These are phyloP conservation scores for Pterobdella sp. DNA, from an alignment of 2,888 invertebrate species.

Conservation along the genomic window DNA sequence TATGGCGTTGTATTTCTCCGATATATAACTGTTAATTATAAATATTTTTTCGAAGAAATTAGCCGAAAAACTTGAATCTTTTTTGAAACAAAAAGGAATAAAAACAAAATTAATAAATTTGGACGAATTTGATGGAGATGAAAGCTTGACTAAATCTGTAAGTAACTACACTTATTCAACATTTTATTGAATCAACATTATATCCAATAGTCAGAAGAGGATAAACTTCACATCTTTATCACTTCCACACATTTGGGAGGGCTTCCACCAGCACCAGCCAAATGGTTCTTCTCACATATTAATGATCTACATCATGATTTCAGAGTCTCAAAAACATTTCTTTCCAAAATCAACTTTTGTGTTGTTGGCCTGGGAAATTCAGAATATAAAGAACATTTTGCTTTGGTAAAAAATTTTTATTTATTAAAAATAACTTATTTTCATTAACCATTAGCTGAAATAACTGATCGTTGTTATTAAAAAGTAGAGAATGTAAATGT, in stretches of 20 bases:
- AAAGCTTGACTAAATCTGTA: conserved; percentile 46
- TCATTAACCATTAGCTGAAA: too few relatives aligned
- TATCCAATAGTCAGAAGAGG: neutral
- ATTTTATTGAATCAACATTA: neutral
- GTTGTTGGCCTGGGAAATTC: conserved; percentile 58
- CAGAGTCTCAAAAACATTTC: conserved; percentile 53
- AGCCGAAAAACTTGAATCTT: conserved; percentile 38
- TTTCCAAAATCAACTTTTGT: conserved; percentile 52
- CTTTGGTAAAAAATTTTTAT: conserved; percentile 39
- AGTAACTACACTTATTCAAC: conserved; percentile 8
- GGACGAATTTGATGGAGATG: conserved; percentile 50
- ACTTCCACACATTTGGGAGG: conserved; percentile 57
- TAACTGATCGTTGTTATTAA: too few relatives aligned
- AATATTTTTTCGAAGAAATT: conserved; percentile 38
- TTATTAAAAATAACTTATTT: too few relatives aligned
- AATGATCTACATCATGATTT: conserved; percentile 56
- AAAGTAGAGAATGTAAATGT: too few relatives aligned
- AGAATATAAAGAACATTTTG: conserved; percentile 49
- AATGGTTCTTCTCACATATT: conserved; percentile 55
- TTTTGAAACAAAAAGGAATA: neutral
- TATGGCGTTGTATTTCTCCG: conserved; percentile 17
- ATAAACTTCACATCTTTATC: conserved; percentile 48
- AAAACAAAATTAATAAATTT: conserved; percentile 29
- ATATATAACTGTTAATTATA: neutral
- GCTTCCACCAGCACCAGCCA: conserved; percentile 52